Conservation (phyloP, 2,113 vertebrate genomes). For the Pardalotus punctatus region DNA sequence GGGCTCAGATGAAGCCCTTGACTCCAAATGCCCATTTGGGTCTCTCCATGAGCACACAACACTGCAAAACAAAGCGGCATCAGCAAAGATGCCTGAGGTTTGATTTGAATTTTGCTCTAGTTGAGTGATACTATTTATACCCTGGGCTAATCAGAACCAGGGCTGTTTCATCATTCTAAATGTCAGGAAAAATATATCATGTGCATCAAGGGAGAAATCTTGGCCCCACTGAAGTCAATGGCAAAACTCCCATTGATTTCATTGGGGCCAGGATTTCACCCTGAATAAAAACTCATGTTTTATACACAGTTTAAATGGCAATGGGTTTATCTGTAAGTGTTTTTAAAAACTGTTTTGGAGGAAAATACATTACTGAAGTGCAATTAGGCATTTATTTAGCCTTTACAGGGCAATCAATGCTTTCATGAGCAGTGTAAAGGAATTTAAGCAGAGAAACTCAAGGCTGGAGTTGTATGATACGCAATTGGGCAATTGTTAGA, state of each 20-base stretch:
- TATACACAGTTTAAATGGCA: not conserved
- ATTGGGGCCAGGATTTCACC: conserved; percentile 37
- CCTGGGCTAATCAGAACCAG: conserved; percentile 62
- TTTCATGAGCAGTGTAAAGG: not conserved
- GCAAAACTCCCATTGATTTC: conserved; percentile 67
- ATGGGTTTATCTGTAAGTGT: conserved; percentile 1
- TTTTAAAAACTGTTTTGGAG: not conserved
- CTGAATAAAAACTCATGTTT: conserved; percentile 65
- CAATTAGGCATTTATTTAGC: not conserved
- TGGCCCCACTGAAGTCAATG: conserved; percentile 61
- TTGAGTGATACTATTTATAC: conserved; percentile 69
- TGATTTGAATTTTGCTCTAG: conserved; percentile 61
- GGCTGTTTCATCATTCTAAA: conserved; percentile 63
- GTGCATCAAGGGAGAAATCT: conserved; percentile 64
- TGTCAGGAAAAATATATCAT: conserved; percentile 70
- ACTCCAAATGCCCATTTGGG: not conserved
- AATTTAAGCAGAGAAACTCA: not conserved
- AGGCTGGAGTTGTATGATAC: not conserved
- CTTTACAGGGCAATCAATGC: not conserved
- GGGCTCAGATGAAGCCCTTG: not conserved
- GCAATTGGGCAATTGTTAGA: not conserved
- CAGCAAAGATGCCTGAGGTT: conserved; percentile 62
- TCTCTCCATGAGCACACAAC: not conserved
- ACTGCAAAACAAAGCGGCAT: conserved; percentile 18
- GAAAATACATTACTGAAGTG: not conserved